These are phyloP conservation scores for Pomacea canaliculata DNA, from an alignment of 2,888 invertebrate species.

Conservation along the genomic window DNA sequence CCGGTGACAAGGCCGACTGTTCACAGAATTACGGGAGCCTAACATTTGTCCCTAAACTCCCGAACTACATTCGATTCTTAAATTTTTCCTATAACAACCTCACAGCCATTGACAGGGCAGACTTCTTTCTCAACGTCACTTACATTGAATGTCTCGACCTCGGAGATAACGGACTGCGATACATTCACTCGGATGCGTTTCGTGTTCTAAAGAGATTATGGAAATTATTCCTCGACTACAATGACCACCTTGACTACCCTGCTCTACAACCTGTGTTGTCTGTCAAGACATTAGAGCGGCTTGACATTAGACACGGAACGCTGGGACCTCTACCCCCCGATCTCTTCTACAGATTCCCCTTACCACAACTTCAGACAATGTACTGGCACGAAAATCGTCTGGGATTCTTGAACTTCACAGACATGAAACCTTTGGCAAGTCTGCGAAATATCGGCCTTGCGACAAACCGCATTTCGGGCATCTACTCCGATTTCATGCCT, in stretches of 20 bases:
- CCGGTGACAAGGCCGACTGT: not conserved
- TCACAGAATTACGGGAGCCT: conserved; percentile 1
- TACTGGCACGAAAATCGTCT: conserved; percentile 20
- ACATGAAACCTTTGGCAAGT: conserved; percentile 4
- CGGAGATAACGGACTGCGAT: not conserved
- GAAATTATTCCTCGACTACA: not conserved
- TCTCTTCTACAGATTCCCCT: conserved; percentile 8
- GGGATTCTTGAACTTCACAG: conserved; percentile 6
- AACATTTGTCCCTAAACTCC: conserved; percentile 1
- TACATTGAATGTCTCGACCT: not conserved
- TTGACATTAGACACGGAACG: conserved; percentile 14
- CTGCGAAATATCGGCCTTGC: conserved; percentile 12
- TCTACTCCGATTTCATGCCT: not conserved
- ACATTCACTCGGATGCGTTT: conserved; percentile 1
- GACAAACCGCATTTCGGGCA: not conserved
- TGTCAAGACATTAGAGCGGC: conserved; percentile 1
- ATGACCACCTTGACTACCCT: conserved; percentile 4
- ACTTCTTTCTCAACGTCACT: conserved; percentile 8
- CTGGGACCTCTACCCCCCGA: conserved; percentile 2
- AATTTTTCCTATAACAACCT: conserved; percentile 19
- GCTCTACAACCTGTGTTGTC: conserved; percentile 7
- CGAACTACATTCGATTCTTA: not conserved
- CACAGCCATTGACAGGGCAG: not conserved
- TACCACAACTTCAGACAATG: conserved; percentile 1
- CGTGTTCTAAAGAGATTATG: not conserved